Evolutionary conservation across 2,113 vertebrate species (phyloP).

Genomic region (Coregonus clupeaformis): DNA sequence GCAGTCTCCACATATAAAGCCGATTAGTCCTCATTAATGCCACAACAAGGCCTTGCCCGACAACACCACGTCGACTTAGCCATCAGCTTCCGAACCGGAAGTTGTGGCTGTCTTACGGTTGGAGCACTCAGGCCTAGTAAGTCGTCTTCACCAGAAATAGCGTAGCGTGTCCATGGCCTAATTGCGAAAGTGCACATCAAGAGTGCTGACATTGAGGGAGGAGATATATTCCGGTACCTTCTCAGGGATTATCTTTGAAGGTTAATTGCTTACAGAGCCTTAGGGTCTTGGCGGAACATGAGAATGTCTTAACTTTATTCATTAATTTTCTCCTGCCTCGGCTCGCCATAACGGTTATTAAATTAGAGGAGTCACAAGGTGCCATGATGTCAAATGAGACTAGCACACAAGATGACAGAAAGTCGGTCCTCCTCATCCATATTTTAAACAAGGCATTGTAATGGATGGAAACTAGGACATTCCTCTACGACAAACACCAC

Average conservation of each 20-base stretch:
- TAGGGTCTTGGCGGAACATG: constrained; percentile 5
- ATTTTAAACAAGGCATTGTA: too few species aligned
- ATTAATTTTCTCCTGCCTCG: constrained; percentile 27
- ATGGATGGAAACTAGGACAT: too few species aligned
- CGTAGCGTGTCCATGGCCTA: background rate
- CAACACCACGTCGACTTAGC: background rate
- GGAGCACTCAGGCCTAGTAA: background rate
- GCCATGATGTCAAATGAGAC: background rate
- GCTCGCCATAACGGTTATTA: background rate
- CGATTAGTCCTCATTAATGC: constrained; percentile 9
- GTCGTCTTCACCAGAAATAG: constrained; percentile 13
- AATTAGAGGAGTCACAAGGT: background rate
- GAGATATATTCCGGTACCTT: constrained; percentile 27
- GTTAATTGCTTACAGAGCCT: constrained; percentile 40
- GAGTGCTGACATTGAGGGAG: background rate
- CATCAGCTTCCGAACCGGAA: background rate
- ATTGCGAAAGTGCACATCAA: background rate
- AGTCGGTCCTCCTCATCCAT: too few species aligned
- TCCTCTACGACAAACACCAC: too few species aligned
- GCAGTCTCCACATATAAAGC: background rate
- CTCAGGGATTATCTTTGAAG: constrained; percentile 34
- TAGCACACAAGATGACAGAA: too few species aligned
- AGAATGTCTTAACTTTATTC: constrained; percentile 22
- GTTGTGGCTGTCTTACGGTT: background rate
- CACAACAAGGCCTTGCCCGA: constrained; percentile 7